Evolutionary conservation across 1,140 invertebrate species (phyloP).

Genomic region (Metopolophium dirhodum): DNA sequence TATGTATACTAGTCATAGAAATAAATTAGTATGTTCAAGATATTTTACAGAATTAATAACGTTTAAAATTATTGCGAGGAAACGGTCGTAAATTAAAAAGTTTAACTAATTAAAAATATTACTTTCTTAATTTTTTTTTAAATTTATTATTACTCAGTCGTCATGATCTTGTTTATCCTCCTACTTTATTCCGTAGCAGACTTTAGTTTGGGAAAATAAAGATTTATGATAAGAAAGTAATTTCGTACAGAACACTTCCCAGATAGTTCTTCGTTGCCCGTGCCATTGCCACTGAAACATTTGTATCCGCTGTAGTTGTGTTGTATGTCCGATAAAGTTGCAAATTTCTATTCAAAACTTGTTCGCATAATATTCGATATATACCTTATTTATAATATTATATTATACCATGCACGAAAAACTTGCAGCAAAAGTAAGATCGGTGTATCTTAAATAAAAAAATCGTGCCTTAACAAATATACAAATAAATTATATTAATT

Average conservation of each 20-base stretch:
- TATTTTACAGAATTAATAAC: background rate
- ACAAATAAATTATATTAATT: background rate
- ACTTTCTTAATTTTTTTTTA: slow-evolving; percentile 19
- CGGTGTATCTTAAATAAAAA: background rate
- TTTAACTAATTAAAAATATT: slow-evolving; percentile 29
- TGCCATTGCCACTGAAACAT: background rate
- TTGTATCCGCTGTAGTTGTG: background rate
- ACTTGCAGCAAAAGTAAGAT: background rate
- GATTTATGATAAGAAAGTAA: slow-evolving; percentile 41
- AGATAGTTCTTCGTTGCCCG: background rate
- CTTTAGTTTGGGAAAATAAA: slow-evolving; percentile 25
- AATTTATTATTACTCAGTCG: slow-evolving; percentile 8
- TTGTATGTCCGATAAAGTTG: background rate
- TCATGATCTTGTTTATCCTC: background rate
- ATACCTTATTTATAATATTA: background rate
- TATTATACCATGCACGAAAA: background rate
- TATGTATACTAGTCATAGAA: background rate
- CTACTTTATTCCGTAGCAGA: background rate
- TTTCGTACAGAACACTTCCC: background rate
- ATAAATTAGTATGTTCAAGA: background rate
- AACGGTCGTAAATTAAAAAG: background rate
- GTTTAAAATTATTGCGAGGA: background rate
- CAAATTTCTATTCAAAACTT: slow-evolving; percentile 9
- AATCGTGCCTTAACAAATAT: background rate
- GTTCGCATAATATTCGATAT: background rate